phyloP scores from a whole-genome alignment of 2,797 vertebrate species.

The Leptodactylus fallax region DNA sequence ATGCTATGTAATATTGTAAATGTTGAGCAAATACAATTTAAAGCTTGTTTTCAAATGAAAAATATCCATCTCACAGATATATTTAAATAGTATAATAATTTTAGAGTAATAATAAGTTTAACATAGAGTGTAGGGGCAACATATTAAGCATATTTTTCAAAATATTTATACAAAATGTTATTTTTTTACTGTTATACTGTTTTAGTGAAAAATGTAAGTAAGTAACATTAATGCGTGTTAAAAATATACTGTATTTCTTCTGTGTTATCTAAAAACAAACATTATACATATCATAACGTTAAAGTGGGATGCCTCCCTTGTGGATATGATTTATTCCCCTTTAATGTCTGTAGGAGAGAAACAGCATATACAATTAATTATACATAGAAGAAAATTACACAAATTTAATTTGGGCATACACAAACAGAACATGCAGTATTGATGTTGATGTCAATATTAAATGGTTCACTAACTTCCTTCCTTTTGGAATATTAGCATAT shows the following conservation, averaged over 20 bases:
- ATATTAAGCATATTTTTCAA: neutral
- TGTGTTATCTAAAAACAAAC: slow-evolving; percentile 20
- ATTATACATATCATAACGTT: slow-evolving; percentile 17
- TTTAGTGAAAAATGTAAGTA: slow-evolving; percentile 22
- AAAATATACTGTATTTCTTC: slow-evolving; percentile 25
- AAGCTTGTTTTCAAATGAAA: neutral
- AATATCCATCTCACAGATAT: neutral
- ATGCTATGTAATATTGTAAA: neutral
- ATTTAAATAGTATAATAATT: neutral
- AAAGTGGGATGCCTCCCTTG: slow-evolving; percentile 27
- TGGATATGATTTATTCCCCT: slow-evolving; percentile 44
- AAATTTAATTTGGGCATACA: slow-evolving; percentile 40
- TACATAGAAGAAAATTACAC: slow-evolving; percentile 30
- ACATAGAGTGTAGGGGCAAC: neutral
- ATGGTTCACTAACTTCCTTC: slow-evolving; percentile 12
- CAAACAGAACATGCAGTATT: slow-evolving; percentile 38
- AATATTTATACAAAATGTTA: slow-evolving; percentile 12
- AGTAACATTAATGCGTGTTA: slow-evolving; percentile 1
- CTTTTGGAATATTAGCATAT: neutral
- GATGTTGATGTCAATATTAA: slow-evolving; percentile 16
- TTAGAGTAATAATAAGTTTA: no score
- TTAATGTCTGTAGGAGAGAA: slow-evolving; percentile 44
- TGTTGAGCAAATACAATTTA: neutral
- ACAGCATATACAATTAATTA: slow-evolving; percentile 41
- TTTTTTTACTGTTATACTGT: neutral